phyloP scores from a whole-genome alignment of 2,113 vertebrate species.

The Cyanocitta stelleri region DNA sequence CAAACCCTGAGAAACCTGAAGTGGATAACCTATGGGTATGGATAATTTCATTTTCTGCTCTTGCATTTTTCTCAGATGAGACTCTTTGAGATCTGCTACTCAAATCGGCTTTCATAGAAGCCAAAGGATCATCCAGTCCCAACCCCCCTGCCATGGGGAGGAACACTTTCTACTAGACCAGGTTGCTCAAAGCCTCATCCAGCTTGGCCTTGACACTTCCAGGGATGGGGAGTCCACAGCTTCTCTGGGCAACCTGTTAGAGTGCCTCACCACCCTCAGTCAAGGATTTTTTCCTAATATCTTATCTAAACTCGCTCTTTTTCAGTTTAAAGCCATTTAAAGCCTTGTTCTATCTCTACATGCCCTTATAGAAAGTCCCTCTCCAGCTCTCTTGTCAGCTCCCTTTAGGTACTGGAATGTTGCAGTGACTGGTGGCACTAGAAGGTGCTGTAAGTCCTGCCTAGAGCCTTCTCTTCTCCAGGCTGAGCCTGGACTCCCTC shows the following conservation, averaged over 20 bases:
- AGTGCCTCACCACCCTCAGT: background rate
- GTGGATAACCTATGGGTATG: background rate
- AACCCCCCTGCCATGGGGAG: background rate
- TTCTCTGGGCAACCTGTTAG: background rate
- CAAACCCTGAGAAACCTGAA: background rate
- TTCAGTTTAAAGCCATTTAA: background rate
- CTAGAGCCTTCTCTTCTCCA: background rate
- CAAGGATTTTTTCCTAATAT: background rate
- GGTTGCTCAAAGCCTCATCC: background rate
- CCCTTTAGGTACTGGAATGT: background rate
- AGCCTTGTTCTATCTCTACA: background rate
- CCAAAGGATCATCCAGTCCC: background rate
- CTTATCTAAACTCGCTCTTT: background rate
- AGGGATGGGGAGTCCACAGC: background rate
- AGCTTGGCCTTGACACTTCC: background rate
- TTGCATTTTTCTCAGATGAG: background rate
- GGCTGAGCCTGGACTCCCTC: background rate
- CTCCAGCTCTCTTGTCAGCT: background rate
- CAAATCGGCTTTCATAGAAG: background rate
- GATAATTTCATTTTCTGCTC: background rate
- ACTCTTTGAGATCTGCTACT: background rate
- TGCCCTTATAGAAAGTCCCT: background rate
- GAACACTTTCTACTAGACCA: background rate
- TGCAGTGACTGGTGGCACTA: too few species aligned
- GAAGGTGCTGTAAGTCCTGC: background rate